Evolutionary conservation across 2,113 vertebrate species (phyloP), one percentile per base, ranked within the genome.

Genomic region (Arenaria interpres): DNA sequence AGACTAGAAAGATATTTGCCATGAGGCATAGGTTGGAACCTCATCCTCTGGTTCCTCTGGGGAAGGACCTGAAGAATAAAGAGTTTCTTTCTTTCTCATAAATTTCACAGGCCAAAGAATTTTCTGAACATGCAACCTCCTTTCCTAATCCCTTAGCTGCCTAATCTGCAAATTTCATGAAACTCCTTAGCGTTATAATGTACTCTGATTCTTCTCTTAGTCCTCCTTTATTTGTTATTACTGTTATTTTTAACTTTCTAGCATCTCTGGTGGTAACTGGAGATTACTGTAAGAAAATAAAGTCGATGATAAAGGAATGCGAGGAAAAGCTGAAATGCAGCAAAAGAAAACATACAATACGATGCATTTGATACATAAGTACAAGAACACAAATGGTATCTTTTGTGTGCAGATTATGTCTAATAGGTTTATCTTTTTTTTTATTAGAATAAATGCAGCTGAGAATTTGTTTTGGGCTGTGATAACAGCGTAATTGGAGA

Each of bases 261-360:
- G 41, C 32, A 46, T 54, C 25, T 93, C 95, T 89, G 72, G 51
- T 5, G 1, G 33, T 90, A 85, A 53, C 60, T 94, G 60, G 76
- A 97, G 87, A 84, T 96, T 63, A 79, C 84, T 82, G 71, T 91
- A 56, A 78, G 92, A 81, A 88, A 75, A 71, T 51, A 43, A 90
- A n/a, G 6, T 48, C 13, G 24, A 10, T 14, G 41, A 33, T 76
- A 88, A 75, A 21, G 25, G 35, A 72, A 48, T 43, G 27, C 39
- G 81, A 85, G 37, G 39, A 66, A 30, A 91, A 63, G 12, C 9
- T 62, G 62, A 62, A 91, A 72, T 37, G 27, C 27, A 37, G 53
- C n/a, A 59, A 46, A 84, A 64, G 32, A 84, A 76, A 80, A 41
- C 7, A 9, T 43, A 9, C 33, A 51, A 3, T 67, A 22, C 0